Evolutionary conservation across 2,888 invertebrate genomes (phyloP), one percentile per base, ranked within the genome.

Genomic region (Orthosia cruda): DNA sequence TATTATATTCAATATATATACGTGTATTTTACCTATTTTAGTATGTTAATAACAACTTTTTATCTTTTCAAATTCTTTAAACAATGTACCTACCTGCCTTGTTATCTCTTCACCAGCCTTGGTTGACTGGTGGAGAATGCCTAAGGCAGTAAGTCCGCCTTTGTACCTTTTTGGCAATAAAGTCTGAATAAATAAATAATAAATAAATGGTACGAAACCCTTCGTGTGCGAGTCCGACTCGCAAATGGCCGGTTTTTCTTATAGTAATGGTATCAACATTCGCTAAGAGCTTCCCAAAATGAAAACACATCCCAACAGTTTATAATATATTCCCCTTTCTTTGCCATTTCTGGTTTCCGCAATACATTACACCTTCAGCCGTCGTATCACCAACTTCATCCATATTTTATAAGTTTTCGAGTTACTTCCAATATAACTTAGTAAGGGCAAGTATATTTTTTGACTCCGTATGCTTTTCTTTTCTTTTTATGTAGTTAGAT

Each of bases 351-450:
- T 81, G 74, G 75, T 77, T 75, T 69, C 75, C 72, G 80, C 76
- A 79, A 84, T 84, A 87, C 86, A 79, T 87, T 86, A 86, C 77
- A 76, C 84, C 88, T 86, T 82, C 62, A 84, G 57, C 78, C 74
- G 69, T 79, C 82, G 73, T 86, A 88, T 86, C 88, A 84, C 81
- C 49, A 87, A 87, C 88, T 88, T 87, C 62, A 78, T 55, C 80
- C 82, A 88, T 88, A 88, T 88, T 80, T 88, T 84, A 88, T 88
- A 87, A 88, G 87, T 87, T 87, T 83, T 84, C 81, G 81, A 87
- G 82, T 86, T 80, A 55, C 71, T 71, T 77, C 82, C 84, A 86
- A 88, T 86, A 84, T 81, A 84, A 86, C 88, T 84, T 84, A 78
- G 72, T 80, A 70, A 64, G 72, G 59, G 74, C 77, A 75, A 79